A percentile compares a stretch with the other conserved stretches of the same genome.
phyloP scores from a whole-genome alignment of 1,140 invertebrate genomes.

The Penaeus indicus region DNA sequence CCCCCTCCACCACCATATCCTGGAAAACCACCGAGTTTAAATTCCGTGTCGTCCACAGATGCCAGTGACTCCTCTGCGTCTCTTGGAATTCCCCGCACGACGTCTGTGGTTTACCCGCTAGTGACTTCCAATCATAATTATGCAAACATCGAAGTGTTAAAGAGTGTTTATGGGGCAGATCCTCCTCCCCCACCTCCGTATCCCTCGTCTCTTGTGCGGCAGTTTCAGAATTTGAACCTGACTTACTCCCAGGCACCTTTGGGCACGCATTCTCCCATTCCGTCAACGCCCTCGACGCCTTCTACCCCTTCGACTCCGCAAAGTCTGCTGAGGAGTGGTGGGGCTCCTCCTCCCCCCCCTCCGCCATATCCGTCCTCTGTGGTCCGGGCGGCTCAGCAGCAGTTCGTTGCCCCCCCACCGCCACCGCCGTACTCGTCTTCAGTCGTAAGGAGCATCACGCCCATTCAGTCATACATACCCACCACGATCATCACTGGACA shows the following conservation, averaged over 20 bases:
- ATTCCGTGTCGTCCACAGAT: conserved; percentile 48
- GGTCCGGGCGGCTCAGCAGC: conserved; percentile 63
- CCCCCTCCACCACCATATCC: conserved; percentile 67
- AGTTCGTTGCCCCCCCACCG: conserved; percentile 69
- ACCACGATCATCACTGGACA: conserved; percentile 44
- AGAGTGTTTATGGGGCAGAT: conserved; percentile 64
- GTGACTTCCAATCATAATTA: conserved; percentile 65
- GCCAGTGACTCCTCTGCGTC: conserved; percentile 54
- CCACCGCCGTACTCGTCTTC: conserved; percentile 67
- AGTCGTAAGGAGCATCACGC: conserved; percentile 65
- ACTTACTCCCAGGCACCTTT: conserved; percentile 32
- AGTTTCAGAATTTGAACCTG: conserved; percentile 47
- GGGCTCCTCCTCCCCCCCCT: conserved; percentile 59
- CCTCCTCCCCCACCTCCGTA: conserved; percentile 63
- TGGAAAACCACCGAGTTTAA: conserved; percentile 58
- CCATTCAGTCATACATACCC: conserved; percentile 46
- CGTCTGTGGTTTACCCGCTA: conserved; percentile 43
- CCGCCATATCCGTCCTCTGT: conserved; percentile 60
- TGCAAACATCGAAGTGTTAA: conserved; percentile 66
- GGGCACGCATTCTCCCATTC: conserved; percentile 40
- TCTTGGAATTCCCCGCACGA: conserved; percentile 43
- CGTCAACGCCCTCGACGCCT: conserved; percentile 51
- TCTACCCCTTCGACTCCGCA: conserved; percentile 56
- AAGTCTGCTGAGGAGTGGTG: conserved; percentile 47
- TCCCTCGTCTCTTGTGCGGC: conserved; percentile 63